These are phyloP conservation scores for Macaria liturata DNA, from an alignment of 2,888 invertebrate species.

Conservation along the genomic window DNA sequence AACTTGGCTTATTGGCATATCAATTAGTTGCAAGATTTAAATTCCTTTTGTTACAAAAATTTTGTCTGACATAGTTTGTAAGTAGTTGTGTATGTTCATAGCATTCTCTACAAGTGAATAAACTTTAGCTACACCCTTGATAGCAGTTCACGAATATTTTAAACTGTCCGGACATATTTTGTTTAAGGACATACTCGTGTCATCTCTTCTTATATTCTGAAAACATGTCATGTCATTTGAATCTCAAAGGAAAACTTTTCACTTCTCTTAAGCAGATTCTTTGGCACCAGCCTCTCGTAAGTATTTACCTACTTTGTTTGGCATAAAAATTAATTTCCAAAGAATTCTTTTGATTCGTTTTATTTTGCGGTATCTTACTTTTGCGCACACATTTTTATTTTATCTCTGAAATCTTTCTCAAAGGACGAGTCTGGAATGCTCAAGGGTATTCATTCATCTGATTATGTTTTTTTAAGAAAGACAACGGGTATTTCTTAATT, in stretches of 20 bases:
- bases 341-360: constrained; percentile 64
- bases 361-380: constrained; percentile 58
- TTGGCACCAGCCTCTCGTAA: constrained; percentile 11
- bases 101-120: no score
- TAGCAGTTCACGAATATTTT: no score
- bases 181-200: no score
- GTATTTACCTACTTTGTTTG: constrained; percentile 30
- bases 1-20: no score
- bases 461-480: constrained; percentile 65
- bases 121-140: no score
- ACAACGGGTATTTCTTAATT: constrained; percentile 60
- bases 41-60: no score
- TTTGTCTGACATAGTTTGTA: no score
- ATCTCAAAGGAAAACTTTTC: constrained; percentile 3
- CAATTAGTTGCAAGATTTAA: no score
- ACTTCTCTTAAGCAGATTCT: constrained; percentile 7
- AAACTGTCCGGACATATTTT: no score
- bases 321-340: constrained; percentile 50
- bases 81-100: no score
- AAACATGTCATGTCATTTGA: neutral
- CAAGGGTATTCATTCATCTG: constrained; percentile 69
- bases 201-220: no score
- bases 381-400: constrained; percentile 64
- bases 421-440: constrained; percentile 66
- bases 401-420: constrained; percentile 68